Conservation (phyloP, 2,888 invertebrate genomes). For the Piscicola geometra region DNA sequence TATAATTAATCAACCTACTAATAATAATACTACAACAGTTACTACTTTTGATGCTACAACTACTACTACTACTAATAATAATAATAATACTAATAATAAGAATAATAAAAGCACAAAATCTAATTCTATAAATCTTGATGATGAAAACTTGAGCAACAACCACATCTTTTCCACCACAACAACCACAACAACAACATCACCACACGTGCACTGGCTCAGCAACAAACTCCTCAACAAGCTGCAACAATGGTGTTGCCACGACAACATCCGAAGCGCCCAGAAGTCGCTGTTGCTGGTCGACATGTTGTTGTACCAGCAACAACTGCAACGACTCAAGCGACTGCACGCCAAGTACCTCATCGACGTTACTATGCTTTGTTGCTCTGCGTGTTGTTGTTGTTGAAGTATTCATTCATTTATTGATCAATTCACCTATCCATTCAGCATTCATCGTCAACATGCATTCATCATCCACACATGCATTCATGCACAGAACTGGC, state of each 20-base stretch:
- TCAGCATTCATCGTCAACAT: neutral
- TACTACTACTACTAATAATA: too few species aligned
- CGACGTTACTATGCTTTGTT: neutral
- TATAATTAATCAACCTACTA: too few species aligned
- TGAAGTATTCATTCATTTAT: neutral
- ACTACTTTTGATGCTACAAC: too few species aligned
- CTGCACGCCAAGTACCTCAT: neutral
- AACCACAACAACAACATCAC: too few species aligned
- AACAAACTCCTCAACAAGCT: neutral
- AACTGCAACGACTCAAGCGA: constrained; percentile 10
- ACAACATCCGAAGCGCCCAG: neutral
- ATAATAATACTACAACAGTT: too few species aligned
- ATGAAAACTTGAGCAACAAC: too few species aligned
- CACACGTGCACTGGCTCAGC: too few species aligned
- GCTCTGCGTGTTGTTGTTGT: too few species aligned
- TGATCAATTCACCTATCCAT: neutral
- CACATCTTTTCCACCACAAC: too few species aligned
- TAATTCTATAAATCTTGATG: too few species aligned
- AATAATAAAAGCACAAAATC: too few species aligned
- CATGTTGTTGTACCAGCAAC: neutral
- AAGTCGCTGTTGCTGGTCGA: constrained; percentile 1
- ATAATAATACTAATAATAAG: too few species aligned
- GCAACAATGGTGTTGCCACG: constrained; percentile 1
- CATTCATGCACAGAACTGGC: constrained; percentile 63
- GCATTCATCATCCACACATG: neutral